A percentile compares a stretch with the other conserved stretches of the same genome.
Evolutionary conservation across 1,140 invertebrate species (phyloP).

Genomic region (Scaptomyza pallida): DNA sequence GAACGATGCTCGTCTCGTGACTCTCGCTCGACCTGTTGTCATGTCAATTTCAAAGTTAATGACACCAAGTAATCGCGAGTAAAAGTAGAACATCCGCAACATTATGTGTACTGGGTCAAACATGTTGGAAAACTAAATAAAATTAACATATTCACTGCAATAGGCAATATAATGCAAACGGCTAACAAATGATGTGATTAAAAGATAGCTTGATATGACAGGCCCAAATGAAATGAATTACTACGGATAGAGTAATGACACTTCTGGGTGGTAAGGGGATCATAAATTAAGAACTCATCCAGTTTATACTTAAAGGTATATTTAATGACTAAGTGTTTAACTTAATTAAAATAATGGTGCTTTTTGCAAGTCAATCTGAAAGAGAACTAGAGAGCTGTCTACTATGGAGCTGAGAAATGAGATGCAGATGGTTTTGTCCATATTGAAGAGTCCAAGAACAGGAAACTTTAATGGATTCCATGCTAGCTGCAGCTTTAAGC

Average conservation of each 20-base stretch:
- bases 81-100: neutral
- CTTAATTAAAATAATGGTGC: neutral
- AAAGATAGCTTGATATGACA: neutral
- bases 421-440: constrained; percentile 7
- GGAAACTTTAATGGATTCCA: constrained; percentile 30
- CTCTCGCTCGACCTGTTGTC: constrained; percentile 13
- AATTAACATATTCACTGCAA: neutral
- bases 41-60: constrained; percentile 52
- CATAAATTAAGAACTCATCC: neutral
- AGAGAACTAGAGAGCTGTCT: constrained; percentile 34
- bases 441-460: constrained; percentile 17
- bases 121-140: neutral
- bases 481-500: constrained; percentile 42
- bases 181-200: neutral
- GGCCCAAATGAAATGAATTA: neutral
- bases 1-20: constrained; percentile 32
- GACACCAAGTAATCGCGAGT: constrained; percentile 44
- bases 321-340: too few species aligned
- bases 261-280: neutral
- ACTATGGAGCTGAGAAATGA: constrained; percentile 43
- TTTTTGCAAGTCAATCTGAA: constrained; percentile 51
- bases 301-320: too few species aligned
- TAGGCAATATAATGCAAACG: neutral
- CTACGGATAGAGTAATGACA: neutral
- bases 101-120: neutral